phyloP scores from a whole-genome alignment of 2,888 invertebrate species.

The Leptinotarsa tumamoca region DNA sequence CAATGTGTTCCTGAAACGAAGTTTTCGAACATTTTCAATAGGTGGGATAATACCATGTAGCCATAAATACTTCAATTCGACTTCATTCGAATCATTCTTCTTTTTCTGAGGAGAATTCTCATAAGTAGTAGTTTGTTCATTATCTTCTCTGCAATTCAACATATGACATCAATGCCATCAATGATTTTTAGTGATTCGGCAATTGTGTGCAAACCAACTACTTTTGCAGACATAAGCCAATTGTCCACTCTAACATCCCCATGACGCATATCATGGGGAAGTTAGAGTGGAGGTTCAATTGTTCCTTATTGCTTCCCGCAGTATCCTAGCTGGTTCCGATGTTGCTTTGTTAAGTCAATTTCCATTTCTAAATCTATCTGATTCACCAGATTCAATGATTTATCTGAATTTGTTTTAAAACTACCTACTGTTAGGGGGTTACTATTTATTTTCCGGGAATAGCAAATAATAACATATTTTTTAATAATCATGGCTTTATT shows the following conservation, averaged over 20 bases:
- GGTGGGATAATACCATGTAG: slow-evolving; percentile 98
- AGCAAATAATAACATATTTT: too few species aligned
- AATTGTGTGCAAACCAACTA: slow-evolving; percentile 91
- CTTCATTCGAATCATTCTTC: slow-evolving; percentile 81
- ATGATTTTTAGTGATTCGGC: slow-evolving; percentile 97
- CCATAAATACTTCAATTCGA: slow-evolving; percentile 92
- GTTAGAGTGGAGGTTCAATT: slow-evolving; percentile 69
- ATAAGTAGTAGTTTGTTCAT: slow-evolving; percentile 79
- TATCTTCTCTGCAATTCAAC: slow-evolving; percentile 90
- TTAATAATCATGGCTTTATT: too few species aligned
- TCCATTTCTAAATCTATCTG: too few species aligned
- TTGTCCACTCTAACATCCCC: slow-evolving; percentile 82
- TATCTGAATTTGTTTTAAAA: too few species aligned
- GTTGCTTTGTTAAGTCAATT: too few species aligned
- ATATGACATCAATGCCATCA: slow-evolving; percentile 93
- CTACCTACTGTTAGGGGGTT: too few species aligned
- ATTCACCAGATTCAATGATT: too few species aligned
- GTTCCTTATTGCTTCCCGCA: slow-evolving; percentile 81
- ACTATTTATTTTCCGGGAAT: too few species aligned
- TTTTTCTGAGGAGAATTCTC: slow-evolving; percentile 85
- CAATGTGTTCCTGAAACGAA: slow-evolving; percentile 92
- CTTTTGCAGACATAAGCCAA: slow-evolving; percentile 73
- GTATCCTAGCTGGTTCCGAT: slow-evolving; percentile 77
- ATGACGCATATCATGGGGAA: slow-evolving; percentile 79
- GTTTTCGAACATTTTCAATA: slow-evolving; percentile 91